Base-by-base conservation (phyloP, 2,888 invertebrate genomes). In the Lithosia quadra region DNA sequence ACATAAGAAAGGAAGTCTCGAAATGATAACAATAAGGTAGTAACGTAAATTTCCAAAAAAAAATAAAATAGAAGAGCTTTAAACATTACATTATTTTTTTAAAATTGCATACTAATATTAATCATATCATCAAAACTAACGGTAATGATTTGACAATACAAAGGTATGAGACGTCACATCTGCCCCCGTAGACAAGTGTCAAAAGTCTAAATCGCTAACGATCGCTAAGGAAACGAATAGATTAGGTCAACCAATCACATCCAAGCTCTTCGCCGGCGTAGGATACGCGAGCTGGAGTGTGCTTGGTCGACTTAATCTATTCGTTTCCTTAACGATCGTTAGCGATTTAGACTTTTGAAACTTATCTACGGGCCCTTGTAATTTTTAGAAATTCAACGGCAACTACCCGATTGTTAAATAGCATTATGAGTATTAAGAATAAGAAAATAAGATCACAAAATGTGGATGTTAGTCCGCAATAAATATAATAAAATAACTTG, bases 11-110 rank as follows among this genome's bases (percentile, higher is more conserved):
- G 58, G 59, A 67, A 72, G 33, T 71, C 21, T 66, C 33, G 63
- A 59, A 59, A 75, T 73, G 73, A 76, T 76, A 80, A 81, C 74
- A 78, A 73, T 71, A 75, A 71, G 33, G 58, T 58, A 58, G 58
- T 34, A 18, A 10, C 58, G n/a, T 58, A 58, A 22, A 15, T 3
- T 24, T 28, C 4, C 56, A 36, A 36, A 10, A 11, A 36, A 36
- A 36, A 36, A 36, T 36, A 36, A 36, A n/a, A 36, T 36, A 36
- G 13, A 18, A 43, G 4, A 7, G 15, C 10, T 36, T 36, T 36
- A 11, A 43, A 43, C 18, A 43, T 7, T 7, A n/a, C 9, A 8
- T n/a, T n/a, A 49, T 49, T 9, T 49, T 49, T 49, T 11, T 43
- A 18, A 43, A 2, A 18, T 3, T 4, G 18, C 18, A 43, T 43